A percentile compares a stretch with the other conserved stretches of the same genome.
Conservation (phyloP, 2,113 vertebrate genomes). For the Halcyon senegalensis region DNA sequence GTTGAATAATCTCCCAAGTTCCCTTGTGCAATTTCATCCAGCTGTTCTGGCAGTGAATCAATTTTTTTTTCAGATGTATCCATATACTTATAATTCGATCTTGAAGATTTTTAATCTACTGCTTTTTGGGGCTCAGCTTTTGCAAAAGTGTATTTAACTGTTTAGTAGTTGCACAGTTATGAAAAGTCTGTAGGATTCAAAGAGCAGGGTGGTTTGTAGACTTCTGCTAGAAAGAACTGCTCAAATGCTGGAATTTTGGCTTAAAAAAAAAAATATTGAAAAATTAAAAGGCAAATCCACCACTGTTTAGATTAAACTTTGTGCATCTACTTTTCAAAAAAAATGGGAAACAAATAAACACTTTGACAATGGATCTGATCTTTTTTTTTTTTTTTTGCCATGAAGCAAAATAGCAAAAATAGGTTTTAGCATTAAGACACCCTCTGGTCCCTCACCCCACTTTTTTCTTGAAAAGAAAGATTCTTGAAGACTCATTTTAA, state of each 20-base stretch:
- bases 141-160: not conserved
- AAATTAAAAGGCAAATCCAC: not conserved
- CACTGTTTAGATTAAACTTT: not conserved
- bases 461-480: not conserved
- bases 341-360: not conserved
- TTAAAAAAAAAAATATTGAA: not conserved
- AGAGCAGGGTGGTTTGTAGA: not conserved
- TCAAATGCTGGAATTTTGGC: not conserved
- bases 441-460: not conserved
- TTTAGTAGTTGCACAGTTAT: not conserved
- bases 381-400: accelerated
- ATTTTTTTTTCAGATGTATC: not conserved
- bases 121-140: not conserved
- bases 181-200: not conserved
- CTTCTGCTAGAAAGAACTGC: not conserved
- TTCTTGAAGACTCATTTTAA: not conserved
- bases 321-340: not conserved
- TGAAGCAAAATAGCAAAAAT: not conserved
- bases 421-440: not conserved
- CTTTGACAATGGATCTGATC: not conserved
- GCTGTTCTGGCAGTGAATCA: not conserved
- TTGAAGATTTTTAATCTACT: not conserved
- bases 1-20: not conserved
- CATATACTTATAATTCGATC: not conserved
- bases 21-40: not conserved